Base-by-base conservation (phyloP, 2,113 vertebrate species). In the Laterallus jamaicensis region DNA sequence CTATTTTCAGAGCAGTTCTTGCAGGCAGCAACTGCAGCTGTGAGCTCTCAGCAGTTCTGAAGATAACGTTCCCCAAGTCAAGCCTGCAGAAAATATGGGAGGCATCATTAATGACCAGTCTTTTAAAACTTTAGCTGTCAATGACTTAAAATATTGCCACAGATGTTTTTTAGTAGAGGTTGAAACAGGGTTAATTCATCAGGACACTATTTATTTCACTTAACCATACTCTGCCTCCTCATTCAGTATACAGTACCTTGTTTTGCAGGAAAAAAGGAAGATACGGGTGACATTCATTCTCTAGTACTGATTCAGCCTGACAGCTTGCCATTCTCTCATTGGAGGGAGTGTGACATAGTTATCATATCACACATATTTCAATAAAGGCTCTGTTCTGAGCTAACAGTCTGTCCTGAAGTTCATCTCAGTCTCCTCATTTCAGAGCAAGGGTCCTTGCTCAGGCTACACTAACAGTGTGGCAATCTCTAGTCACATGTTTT, bases 21-120 rank as follows among this genome's bases (percentile, higher is more conserved):
- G 68, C 4, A 86, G 55, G 71, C 6, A 44, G 54, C n/a, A 91
- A 68, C 54, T 64, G 78, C 85, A 95, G 67, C 95, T 95, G 88
- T 85, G 70, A 90, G 39, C 29, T 71, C 85, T 94, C 70, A 82
- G 84, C 69, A 90, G 17, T 87, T 95, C 70, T 73, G 87, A 84
- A 91, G 49, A 90, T 69, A 91, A 90, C 20, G 35, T 79, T 91
- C 54, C 29, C 20, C 15, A 71, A 81, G 71, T 81, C 77, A 86
- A 88, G 63, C 47, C 31, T 25, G 12, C 19, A 70, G 68, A 92
- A 88, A 81, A 81, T 44, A 4, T 80, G 11, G 11, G 18, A 83
- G 8, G 50, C 2, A 1, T 77, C 55, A 80, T 74, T 74, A 83
- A 62, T 63, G 62, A 55, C 13, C 40, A 78, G 20, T 52, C 19